Conservation (phyloP, 2,888 invertebrate genomes). For the Linyphia triangularis region DNA sequence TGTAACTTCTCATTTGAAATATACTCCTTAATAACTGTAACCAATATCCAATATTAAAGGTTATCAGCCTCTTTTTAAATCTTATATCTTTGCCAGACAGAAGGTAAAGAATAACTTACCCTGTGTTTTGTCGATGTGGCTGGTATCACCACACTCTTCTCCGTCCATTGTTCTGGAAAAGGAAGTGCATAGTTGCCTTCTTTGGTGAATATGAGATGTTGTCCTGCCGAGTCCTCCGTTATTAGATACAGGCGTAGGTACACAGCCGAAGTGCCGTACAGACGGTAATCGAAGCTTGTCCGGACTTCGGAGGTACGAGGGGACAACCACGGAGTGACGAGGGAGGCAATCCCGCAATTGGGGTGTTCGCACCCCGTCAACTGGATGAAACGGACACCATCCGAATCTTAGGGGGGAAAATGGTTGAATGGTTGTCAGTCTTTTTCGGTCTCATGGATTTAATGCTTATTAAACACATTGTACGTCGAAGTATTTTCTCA, state of each 20-base stretch:
- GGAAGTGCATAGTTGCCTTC: conserved; percentile 26
- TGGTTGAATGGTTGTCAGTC: too few relatives aligned
- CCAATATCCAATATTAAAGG: too few relatives aligned
- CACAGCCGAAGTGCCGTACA: conserved; percentile 35
- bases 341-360: conserved; percentile 26
- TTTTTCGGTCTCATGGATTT: too few relatives aligned
- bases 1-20: too few relatives aligned
- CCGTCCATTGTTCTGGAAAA: conserved; percentile 14
- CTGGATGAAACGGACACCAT: conserved; percentile 6
- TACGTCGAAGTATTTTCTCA: too few relatives aligned
- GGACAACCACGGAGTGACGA: conserved; percentile 35
- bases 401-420: not conserved
- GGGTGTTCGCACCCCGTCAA: conserved; percentile 8
- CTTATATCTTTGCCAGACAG: too few relatives aligned
- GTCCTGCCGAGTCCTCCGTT: not conserved
- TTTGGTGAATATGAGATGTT: conserved; percentile 17
- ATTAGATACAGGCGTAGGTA: conserved; percentile 23
- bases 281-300: conserved; percentile 13
- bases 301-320: not conserved
- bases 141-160: not conserved
- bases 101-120: not conserved
- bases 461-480: too few relatives aligned
- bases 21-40: too few relatives aligned
- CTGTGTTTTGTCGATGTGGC: not conserved
- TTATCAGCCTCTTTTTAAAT: too few relatives aligned